Base-by-base conservation (phyloP, 2,113 vertebrate species). In the Struthidea cinerea region DNA sequence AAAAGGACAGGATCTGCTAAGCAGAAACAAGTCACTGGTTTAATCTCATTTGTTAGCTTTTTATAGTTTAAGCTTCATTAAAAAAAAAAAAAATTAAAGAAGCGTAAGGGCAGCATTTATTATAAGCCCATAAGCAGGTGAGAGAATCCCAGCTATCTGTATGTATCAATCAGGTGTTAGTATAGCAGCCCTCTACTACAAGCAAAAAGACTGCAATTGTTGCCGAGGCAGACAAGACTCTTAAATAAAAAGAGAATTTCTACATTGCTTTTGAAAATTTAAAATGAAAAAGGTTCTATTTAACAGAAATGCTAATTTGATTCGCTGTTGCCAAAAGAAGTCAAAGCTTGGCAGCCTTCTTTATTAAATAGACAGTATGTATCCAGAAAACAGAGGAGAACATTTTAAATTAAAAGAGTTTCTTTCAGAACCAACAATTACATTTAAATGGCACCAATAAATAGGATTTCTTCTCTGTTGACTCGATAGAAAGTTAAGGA, bases 291-390 rank as follows among this genome's bases (percentile, higher is more conserved):
- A 90, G 76, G 76, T 70, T 90, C 63, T 89, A 44, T 89, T 77
- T 89, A 92, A 83, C 59, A 95, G 88, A 93, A 90, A 97, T 86
- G 90, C 83, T 94, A 94, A 96, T 95, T 74, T 90, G 88, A 90
- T 24, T 80, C 0, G 0, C 0, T 0, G 77, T 35, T 94, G 92
- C 92, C 94, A 95, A 73, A 84, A 93, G 75, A 76, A 88, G 85
- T 77, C 90, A 69, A 73, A 95, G 83, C 82, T 90, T 92, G 75
- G 92, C 96, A 94, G 76, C 47, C 19, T 0, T 35, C 57, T 93
- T 89, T 69, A 39, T 88, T 84, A 95, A 95, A 91, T 47, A 95
- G 76, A 92, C 42, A 74, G 80, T 33, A 92, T 55, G 52, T 59
- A 93, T 70, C 79, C 88, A 95, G 86, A 95, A 95, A 79, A 87